A percentile compares a stretch with the other conserved stretches of the same genome.
Evolutionary conservation across 2,113 vertebrate species (phyloP).

Genomic region (Antechinus flavipes): DNA sequence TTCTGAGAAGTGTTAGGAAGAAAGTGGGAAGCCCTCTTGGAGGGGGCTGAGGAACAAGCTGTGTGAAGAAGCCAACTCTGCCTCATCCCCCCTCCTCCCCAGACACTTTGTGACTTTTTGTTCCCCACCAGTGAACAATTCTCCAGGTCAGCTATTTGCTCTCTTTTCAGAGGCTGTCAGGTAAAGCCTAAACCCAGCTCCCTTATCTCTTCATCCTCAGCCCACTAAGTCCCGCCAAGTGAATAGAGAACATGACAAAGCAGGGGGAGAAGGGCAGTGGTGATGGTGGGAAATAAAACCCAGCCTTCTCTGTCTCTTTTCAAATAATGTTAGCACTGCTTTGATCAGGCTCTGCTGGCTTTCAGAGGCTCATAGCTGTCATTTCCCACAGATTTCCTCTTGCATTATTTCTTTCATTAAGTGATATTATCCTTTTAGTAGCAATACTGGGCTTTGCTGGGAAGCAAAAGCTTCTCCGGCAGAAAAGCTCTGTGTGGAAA

Average conservation of each 20-base stretch:
- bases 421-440: conserved; percentile 72
- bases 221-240: accelerated
- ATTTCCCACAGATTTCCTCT: conserved; percentile 68
- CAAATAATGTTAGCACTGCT: conserved; percentile 47
- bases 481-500: conserved; percentile 45
- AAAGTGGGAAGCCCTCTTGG: no score
- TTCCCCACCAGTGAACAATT: neutral
- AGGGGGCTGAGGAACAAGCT: neutral
- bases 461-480: conserved; percentile 57
- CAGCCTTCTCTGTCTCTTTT: neutral
- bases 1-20: neutral
- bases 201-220: neutral
- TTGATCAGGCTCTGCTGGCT: conserved; percentile 61
- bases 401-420: conserved; percentile 76
- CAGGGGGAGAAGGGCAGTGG: neutral
- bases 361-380: conserved; percentile 67
- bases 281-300: neutral
- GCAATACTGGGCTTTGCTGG: conserved; percentile 72
- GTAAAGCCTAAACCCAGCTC: neutral
- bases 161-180: neutral
- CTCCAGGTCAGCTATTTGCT: neutral
- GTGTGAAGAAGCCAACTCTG: neutral
- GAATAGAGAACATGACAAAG: neutral
- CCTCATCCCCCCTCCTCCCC: accelerated
- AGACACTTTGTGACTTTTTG: neutral